These are phyloP conservation scores for Menura novaehollandiae DNA, from an alignment of 2,113 vertebrate genomes.

Conservation along the genomic window DNA sequence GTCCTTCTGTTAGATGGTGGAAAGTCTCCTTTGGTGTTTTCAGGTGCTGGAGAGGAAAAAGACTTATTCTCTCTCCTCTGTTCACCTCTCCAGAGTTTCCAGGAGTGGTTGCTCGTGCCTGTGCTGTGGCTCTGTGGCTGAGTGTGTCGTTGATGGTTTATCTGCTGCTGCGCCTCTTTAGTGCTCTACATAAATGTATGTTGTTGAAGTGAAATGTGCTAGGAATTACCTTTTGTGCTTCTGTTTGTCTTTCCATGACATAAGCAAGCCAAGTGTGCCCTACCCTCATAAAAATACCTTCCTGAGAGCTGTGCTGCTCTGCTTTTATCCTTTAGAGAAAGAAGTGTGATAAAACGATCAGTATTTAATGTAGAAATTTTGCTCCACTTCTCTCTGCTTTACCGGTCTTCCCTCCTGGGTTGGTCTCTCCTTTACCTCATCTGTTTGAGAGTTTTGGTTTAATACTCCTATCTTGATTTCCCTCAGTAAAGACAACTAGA, in stretches of 20 bases:
- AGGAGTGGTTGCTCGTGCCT: neutral
- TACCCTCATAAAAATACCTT: neutral
- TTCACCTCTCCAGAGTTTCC: neutral
- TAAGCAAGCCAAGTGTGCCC: neutral
- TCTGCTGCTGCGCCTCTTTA: neutral
- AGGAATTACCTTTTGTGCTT: neutral
- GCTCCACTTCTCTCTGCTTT: neutral
- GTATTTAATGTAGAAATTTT: constrained; percentile 11
- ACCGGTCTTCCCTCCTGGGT: neutral
- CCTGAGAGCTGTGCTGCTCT: neutral
- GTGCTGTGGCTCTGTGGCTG: neutral
- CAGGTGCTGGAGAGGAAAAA: neutral
- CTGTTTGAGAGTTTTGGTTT: constrained; percentile 25
- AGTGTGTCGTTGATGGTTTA: neutral
- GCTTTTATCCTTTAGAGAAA: neutral
- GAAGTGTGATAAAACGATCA: neutral
- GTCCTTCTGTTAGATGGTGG: neutral
- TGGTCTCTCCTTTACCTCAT: neutral
- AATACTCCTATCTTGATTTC: neutral
- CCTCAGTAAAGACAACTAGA: neutral
- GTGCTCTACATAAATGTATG: neutral
- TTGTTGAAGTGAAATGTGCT: neutral
- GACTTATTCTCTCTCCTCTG: neutral
- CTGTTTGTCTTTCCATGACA: neutral
- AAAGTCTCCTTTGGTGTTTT: neutral